These are phyloP conservation scores for Hippasteria phrygiana DNA, from an alignment of 53 echinoderm and acorn worm genomes.

Conservation along the genomic window DNA sequence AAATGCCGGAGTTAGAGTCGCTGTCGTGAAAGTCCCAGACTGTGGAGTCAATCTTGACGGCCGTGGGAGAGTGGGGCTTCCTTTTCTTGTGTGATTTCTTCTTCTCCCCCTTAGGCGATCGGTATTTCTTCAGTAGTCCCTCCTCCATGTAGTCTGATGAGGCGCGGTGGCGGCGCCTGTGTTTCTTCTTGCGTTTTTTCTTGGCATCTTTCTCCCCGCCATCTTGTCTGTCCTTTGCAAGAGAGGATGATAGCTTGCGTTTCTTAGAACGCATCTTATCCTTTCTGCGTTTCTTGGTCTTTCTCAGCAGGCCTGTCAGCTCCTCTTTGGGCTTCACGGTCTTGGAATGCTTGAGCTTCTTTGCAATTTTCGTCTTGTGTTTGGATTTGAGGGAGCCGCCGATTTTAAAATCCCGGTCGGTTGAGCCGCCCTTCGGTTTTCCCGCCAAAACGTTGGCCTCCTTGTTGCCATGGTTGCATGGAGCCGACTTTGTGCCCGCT, in stretches of 20 bases:
- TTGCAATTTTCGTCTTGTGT: slow-evolving; percentile 20
- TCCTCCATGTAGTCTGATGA: neutral
- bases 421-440: slow-evolving; percentile 8
- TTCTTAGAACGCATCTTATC: slow-evolving; percentile 31
- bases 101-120: slow-evolving; percentile 28
- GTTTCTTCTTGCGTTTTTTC: slow-evolving; percentile 50
- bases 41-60: slow-evolving; percentile 38
- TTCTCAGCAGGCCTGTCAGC: slow-evolving; percentile 41
- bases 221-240: slow-evolving; percentile 15
- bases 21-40: slow-evolving; percentile 65
- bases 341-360: slow-evolving; percentile 32
- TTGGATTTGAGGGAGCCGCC: slow-evolving; percentile 20
- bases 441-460: slow-evolving; percentile 16
- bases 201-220: slow-evolving; percentile 22
- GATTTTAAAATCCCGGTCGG: slow-evolving; percentile 10
- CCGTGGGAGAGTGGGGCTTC: neutral
- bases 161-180: slow-evolving; percentile 31
- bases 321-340: slow-evolving; percentile 41
- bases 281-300: slow-evolving; percentile 16
- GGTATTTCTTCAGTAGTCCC: slow-evolving; percentile 51
- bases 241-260: slow-evolving; percentile 14
- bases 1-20: slow-evolving; percentile 27
- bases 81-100: slow-evolving; percentile 29
- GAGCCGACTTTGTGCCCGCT: neutral
- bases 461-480: slow-evolving; percentile 16